These are phyloP conservation scores for Pongo pygmaeus DNA, from an alignment of 2,113 vertebrate species.

Conservation along the genomic window DNA sequence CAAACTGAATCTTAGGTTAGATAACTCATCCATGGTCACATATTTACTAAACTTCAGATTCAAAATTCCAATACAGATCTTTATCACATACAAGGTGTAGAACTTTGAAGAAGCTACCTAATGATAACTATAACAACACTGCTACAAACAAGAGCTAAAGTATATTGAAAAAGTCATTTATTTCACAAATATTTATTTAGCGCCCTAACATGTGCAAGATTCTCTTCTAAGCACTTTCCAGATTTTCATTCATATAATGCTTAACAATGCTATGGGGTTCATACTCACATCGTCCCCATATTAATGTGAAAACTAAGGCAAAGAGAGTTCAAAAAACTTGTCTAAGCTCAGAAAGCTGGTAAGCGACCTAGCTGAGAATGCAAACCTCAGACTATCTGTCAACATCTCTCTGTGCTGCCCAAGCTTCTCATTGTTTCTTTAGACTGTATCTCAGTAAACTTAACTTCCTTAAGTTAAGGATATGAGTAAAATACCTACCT, in stretches of 20 bases:
- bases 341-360: background rate
- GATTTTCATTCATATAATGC: background rate
- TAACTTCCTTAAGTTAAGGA: background rate
- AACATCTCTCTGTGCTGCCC: rapidly evolving
- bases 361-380: background rate
- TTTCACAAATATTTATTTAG: background rate
- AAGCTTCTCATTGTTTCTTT: background rate
- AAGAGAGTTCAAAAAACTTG: rapidly evolving
- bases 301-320: background rate
- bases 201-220: background rate
- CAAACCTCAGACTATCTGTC: background rate
- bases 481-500: background rate
- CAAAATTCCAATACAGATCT: background rate
- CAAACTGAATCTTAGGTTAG: background rate
- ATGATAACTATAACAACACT: background rate
- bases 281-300: background rate
- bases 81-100: rapidly evolving
- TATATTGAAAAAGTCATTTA: background rate
- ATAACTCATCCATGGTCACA: too few species aligned
- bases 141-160: background rate
- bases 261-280: background rate
- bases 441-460: background rate
- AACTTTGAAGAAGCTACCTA: background rate
- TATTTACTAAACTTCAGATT: too few species aligned
- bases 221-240: background rate